Conservation (phyloP, 2,888 invertebrate species). For the Geophilus truncorum region DNA sequence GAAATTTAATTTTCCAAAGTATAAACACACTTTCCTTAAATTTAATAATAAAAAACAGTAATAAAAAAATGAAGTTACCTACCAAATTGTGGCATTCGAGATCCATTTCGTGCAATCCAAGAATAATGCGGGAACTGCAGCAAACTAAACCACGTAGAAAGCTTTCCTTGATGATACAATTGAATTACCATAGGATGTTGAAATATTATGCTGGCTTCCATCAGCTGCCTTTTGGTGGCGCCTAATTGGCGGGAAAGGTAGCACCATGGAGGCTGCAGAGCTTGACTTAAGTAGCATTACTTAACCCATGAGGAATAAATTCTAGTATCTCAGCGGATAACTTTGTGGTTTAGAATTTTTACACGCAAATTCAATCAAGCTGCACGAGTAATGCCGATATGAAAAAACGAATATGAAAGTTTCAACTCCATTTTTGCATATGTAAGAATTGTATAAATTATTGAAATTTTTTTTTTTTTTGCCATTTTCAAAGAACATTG, state of each 20-base stretch:
- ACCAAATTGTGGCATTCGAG: too few relatives aligned
- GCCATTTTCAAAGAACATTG: background rate
- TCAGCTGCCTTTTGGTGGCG: slow-evolving; percentile 14
- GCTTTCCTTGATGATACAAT: slow-evolving; percentile 11
- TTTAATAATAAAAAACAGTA: background rate
- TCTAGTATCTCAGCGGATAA: slow-evolving; percentile 15
- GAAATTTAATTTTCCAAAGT: too few relatives aligned
- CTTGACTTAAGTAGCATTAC: slow-evolving; percentile 1
- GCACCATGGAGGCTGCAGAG: background rate
- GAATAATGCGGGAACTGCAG: background rate
- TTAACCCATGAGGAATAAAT: slow-evolving; percentile 14
- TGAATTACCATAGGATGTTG: slow-evolving; percentile 12
- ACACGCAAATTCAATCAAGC: background rate
- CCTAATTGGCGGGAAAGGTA: slow-evolving; percentile 23
- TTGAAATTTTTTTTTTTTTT: background rate
- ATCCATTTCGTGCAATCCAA: slow-evolving; percentile 1
- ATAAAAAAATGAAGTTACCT: too few relatives aligned
- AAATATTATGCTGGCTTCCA: slow-evolving; percentile 7
- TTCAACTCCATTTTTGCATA: background rate
- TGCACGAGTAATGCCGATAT: background rate
- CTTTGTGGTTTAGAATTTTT: background rate
- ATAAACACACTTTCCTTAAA: too few relatives aligned
- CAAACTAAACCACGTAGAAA: background rate
- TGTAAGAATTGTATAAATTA: background rate
- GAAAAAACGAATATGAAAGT: background rate